phyloP scores from a whole-genome alignment of 2,888 invertebrate genomes.

The Ectemnius cavifrons region DNA sequence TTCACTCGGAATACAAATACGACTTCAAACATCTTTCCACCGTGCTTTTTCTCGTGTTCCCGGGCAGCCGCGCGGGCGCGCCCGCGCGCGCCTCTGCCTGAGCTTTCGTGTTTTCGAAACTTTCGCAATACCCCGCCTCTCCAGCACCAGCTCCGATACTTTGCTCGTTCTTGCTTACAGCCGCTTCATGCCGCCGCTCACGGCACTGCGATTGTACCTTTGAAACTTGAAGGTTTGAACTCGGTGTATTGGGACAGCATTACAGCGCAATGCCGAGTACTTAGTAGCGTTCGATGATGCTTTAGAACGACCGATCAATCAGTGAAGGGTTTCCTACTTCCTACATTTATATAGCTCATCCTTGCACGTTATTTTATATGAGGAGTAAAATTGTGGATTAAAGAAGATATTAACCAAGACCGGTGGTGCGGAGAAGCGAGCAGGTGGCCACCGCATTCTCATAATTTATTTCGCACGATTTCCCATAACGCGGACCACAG shows the following conservation, averaged over 20 bases:
- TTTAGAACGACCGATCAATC: too few species aligned
- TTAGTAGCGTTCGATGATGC: too few species aligned
- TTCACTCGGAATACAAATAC: slow-evolving; percentile 6
- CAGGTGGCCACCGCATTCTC: slow-evolving; percentile 9
- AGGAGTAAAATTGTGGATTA: too few species aligned
- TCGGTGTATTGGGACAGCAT: too few species aligned
- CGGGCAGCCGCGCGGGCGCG: neutral
- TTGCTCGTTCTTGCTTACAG: neutral
- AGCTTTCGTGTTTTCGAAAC: neutral
- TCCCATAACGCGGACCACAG: too few species aligned
- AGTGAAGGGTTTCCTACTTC: too few species aligned
- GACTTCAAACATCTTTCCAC: slow-evolving; percentile 1
- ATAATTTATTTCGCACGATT: too few species aligned
- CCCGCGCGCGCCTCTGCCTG: neutral
- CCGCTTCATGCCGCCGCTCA: slow-evolving; percentile 1
- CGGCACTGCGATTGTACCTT: neutral
- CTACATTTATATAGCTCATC: too few species aligned
- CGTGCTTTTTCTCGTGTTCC: neutral
- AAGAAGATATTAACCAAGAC: slow-evolving; percentile 8
- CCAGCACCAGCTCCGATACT: neutral
- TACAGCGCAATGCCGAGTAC: too few species aligned
- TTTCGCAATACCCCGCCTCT: slow-evolving; percentile 3
- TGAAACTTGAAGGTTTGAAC: too few species aligned
- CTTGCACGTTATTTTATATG: too few species aligned
- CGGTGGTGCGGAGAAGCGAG: slow-evolving; percentile 16